These are phyloP conservation scores for Hermaeophaga mercurialis DNA, from an alignment of 2,888 invertebrate genomes.

Conservation along the genomic window DNA sequence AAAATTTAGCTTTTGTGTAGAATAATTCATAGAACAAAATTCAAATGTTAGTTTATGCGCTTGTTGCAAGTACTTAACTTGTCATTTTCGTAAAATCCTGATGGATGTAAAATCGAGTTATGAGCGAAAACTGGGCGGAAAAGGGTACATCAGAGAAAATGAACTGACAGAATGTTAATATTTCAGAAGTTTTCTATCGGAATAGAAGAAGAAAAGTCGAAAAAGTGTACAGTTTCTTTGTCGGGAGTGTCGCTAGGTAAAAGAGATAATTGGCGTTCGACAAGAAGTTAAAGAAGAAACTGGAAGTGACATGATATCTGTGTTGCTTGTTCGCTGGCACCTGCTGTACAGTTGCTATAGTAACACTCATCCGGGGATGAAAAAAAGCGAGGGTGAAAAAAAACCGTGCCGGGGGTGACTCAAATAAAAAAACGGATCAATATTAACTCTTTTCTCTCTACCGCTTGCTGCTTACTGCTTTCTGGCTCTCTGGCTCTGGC, in stretches of 20 bases:
- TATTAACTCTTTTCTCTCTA: slow-evolving; percentile 66
- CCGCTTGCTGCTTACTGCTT: slow-evolving; percentile 46
- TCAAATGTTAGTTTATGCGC: too few relatives aligned
- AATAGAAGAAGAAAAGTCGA: slow-evolving; percentile 30
- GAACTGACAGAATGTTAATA: slow-evolving; percentile 13
- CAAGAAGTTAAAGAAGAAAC: slow-evolving; percentile 53
- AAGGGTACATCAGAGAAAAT: slow-evolving; percentile 12
- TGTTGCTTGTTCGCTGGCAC: slow-evolving; percentile 60
- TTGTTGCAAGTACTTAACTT: too few relatives aligned
- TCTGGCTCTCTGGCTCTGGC: slow-evolving; percentile 7
- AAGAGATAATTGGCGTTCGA: slow-evolving; percentile 45
- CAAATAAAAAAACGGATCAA: slow-evolving; percentile 71
- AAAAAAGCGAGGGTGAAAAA: slow-evolving; percentile 63
- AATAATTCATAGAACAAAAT: too few relatives aligned
- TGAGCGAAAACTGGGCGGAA: not conserved
- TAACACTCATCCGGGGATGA: slow-evolving; percentile 66
- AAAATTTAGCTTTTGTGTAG: too few relatives aligned
- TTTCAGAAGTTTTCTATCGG: slow-evolving; percentile 25
- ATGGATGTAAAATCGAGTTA: too few relatives aligned
- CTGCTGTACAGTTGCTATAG: slow-evolving; percentile 67
- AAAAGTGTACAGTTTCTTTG: slow-evolving; percentile 18
- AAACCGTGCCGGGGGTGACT: slow-evolving; percentile 64
- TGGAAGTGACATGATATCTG: slow-evolving; percentile 57
- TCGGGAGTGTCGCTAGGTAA: slow-evolving; percentile 24
- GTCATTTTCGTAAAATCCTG: too few relatives aligned